Percentiles rank a stretch among this genome's conserved stretches.
Evolutionary conservation across 2,113 vertebrate species (phyloP).

Genomic region (Gavia stellata): DNA sequence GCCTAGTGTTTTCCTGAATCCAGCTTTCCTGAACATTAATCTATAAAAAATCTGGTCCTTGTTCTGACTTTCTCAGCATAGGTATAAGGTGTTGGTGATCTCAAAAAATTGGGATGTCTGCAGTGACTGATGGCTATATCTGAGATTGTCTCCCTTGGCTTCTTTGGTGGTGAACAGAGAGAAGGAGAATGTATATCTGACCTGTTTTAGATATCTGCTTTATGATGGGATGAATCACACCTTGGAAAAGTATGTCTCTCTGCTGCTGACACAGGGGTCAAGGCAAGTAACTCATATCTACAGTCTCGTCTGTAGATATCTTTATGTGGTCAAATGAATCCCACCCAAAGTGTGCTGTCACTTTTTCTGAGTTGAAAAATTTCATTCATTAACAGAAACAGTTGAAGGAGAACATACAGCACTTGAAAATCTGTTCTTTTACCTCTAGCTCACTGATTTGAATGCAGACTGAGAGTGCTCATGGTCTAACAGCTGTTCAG

Average conservation of each 20-base stretch:
- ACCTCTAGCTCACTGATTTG: constrained; percentile 2
- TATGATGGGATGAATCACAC: background rate
- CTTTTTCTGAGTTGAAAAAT: background rate
- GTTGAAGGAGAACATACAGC: background rate
- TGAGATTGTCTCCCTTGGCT: background rate
- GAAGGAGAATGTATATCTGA: background rate
- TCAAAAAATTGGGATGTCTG: background rate
- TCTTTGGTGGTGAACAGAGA: background rate
- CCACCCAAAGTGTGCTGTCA: background rate
- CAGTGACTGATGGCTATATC: background rate
- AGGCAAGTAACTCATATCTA: accelerated
- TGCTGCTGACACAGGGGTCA: background rate
- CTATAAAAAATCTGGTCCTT: background rate
- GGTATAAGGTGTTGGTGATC: background rate
- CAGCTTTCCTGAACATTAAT: background rate
- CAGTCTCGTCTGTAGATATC: background rate
- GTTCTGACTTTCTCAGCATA: background rate
- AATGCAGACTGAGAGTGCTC: background rate
- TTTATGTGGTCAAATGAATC: background rate
- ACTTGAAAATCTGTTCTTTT: background rate
- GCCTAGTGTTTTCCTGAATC: background rate
- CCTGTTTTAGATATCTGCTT: background rate
- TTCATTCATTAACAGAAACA: background rate
- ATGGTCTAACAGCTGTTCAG: constrained; percentile 15
- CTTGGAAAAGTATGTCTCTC: background rate